Conservation (phyloP, 2,888 invertebrate genomes). For the Seladonia tumulorum region DNA sequence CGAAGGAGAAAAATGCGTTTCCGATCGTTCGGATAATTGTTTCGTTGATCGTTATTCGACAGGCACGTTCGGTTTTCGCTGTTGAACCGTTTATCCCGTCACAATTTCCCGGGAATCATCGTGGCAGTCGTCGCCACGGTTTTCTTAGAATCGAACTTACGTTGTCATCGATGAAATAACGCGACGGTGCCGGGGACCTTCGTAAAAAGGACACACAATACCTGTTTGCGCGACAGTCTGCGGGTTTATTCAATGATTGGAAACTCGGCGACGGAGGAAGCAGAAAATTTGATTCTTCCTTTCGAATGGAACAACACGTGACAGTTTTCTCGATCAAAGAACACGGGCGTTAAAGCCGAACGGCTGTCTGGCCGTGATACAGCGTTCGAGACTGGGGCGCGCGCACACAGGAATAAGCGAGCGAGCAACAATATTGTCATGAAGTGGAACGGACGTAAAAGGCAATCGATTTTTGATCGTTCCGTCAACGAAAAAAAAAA, state of each 20-base stretch:
- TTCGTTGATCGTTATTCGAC: neutral
- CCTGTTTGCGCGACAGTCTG: constrained; percentile 34
- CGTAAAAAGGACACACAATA: neutral
- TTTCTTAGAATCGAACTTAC: constrained; percentile 6
- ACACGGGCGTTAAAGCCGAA: constrained; percentile 35
- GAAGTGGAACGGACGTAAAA: constrained; percentile 21
- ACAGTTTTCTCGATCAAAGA: constrained; percentile 60
- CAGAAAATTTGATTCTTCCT: constrained; percentile 56
- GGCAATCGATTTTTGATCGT: constrained; percentile 43
- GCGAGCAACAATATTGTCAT: constrained; percentile 47
- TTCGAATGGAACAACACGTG: constrained; percentile 48
- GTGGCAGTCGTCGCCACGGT: neutral
- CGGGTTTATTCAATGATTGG: constrained; percentile 58
- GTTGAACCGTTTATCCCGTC: neutral
- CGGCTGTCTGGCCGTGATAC: constrained; percentile 35
- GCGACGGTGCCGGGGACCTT: neutral
- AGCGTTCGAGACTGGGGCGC: neutral
- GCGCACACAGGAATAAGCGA: constrained; percentile 15
- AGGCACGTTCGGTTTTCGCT: neutral
- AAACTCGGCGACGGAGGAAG: constrained; percentile 44
- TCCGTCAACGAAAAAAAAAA: neutral
- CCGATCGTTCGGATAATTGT: neutral
- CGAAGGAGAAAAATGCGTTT: no score
- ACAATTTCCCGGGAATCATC: neutral
- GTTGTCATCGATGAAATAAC: constrained; percentile 14